A percentile compares a stretch with the other conserved stretches of the same genome.
Evolutionary conservation across 92 coral and sea anemone species (phyloP).

Genomic region (Diadumene lineata): DNA sequence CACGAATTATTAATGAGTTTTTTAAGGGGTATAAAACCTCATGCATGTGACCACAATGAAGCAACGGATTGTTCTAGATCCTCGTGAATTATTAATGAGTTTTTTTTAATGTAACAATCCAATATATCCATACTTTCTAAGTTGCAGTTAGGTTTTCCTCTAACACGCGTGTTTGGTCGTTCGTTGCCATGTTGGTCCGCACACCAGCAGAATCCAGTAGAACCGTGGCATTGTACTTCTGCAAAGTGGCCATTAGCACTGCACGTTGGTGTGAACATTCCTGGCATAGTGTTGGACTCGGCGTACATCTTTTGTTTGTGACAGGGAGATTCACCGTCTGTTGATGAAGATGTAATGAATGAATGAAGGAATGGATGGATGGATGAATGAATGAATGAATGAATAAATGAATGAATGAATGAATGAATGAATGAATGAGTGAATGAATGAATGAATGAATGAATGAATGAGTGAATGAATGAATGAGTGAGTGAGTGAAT

Average conservation of each 20-base stretch:
- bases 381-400: too few species aligned
- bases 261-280: constrained; percentile 40
- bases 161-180: constrained; percentile 31
- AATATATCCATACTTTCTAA: constrained; percentile 43
- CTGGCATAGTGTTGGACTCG: constrained; percentile 5
- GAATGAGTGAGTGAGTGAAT: too few species aligned
- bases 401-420: too few species aligned
- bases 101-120: too few species aligned
- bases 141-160: constrained; percentile 50
- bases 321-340: constrained; percentile 15
- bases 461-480: too few species aligned
- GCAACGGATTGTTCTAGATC: too few species aligned
- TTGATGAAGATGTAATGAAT: neutral
- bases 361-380: neutral
- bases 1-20: too few species aligned
- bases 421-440: too few species aligned
- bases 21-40: too few species aligned
- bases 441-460: too few species aligned
- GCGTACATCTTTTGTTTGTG: neutral
- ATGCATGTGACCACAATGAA: too few species aligned
- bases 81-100: too few species aligned
- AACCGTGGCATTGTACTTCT: constrained; percentile 57
- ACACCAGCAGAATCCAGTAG: constrained; percentile 56
- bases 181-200: constrained; percentile 51
- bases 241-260: constrained; percentile 42